Base-by-base conservation (phyloP, 2,888 invertebrate genomes). In the Eledone cirrhosa region DNA sequence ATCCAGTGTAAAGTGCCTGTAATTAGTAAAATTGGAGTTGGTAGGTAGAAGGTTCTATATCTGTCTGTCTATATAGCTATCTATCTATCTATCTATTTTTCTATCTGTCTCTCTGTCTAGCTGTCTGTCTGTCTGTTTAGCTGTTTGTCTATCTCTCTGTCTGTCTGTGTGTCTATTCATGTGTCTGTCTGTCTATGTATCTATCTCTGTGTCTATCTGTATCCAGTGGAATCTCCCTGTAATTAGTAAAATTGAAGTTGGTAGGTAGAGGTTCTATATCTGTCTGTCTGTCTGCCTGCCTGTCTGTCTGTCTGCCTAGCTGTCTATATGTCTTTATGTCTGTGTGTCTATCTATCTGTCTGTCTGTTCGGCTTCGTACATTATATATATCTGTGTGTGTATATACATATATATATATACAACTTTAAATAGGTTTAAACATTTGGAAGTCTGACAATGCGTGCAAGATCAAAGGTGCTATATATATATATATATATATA, bases 1-100 rank as follows among this genome's bases (percentile, higher is more conserved):
- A 90, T 95, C 48, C 92, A 92, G 77, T 95, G 95, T 87, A 93
- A 94, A 65, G 91, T 91, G 53, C 87, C 91, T 16, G 94, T 95
- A 77, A 84, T 85, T 65, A 80, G 80, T 59, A 92, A 91, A 83
- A 84, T 86, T 48, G 85, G 85, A 22, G 82, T 86, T 84, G 89
- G 91, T 91, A 81, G 80, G 81, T 72, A 24, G 1, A 8, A 22
- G 33, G n/a, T 33, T 69, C 78, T 48, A 24, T 65, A 31, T 47
- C 67, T n/a, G 48, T 16, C 67, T 22, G 48, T 14, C 41, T 27
- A 75, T 41, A 69, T 11, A 77, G 22, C 76, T 27, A 41, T 41
- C 75, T n/a, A 59, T 29, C 63, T 11, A 59, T 33, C 69, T n/a
- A 75, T 24, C 31, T 31, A 33, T 65, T 59, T 13, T n/a, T n/a